These are phyloP conservation scores for Sprattus sprattus DNA, from an alignment of 2,113 vertebrate genomes.

Conservation along the genomic window DNA sequence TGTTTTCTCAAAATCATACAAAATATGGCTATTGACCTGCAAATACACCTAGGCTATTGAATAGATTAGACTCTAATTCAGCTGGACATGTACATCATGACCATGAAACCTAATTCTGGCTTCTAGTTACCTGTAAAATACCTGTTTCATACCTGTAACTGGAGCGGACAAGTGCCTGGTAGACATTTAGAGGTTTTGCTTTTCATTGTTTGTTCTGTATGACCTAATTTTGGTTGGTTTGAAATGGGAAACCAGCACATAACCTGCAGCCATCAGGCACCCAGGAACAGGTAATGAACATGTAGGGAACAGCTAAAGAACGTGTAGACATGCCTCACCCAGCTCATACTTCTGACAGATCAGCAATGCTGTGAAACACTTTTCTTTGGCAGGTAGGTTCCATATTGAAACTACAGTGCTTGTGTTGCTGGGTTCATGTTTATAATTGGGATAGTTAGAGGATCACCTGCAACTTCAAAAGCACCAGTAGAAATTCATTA, in stretches of 20 bases:
- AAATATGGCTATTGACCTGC: background rate
- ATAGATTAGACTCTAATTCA: background rate
- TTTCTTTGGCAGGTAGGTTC: background rate
- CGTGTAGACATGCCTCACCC: background rate
- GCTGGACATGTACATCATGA: background rate
- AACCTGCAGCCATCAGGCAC: slow-evolving; percentile 58
- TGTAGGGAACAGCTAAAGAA: background rate
- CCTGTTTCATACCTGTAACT: background rate
- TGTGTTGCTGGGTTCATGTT: background rate
- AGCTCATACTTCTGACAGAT: background rate
- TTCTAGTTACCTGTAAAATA: background rate
- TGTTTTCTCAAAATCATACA: background rate
- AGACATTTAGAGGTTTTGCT: slow-evolving; percentile 56
- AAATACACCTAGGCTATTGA: background rate
- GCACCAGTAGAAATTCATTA: background rate
- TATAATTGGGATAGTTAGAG: background rate
- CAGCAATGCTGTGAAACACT: background rate
- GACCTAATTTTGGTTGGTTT: slow-evolving; percentile 59
- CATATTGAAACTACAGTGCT: background rate
- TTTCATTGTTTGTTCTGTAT: slow-evolving; percentile 56
- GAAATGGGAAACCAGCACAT: slow-evolving; percentile 60
- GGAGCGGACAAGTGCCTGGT: slow-evolving; percentile 15
- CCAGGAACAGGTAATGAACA: background rate
- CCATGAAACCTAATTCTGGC: background rate
- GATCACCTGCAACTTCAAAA: background rate